Evolutionary conservation across 1,140 invertebrate species (phyloP), one percentile per base, ranked within the genome.

Genomic region (Zophobas morio): DNA sequence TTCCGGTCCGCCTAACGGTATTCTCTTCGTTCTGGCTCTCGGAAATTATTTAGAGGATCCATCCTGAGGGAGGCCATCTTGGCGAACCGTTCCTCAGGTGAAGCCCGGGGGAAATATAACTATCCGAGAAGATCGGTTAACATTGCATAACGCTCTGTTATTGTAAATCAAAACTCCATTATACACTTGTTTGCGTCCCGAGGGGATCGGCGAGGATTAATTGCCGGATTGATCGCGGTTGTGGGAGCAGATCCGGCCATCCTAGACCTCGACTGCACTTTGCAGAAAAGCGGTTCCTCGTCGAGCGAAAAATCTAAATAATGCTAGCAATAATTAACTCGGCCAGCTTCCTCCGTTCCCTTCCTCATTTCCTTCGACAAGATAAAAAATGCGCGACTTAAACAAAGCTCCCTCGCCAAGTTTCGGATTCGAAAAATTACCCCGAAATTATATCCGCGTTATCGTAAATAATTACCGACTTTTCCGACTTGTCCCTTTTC

Each of bases 91-190:
- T 66, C 42, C 60, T 66, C 60, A 66, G 60, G 60, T 66, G 20
- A 39, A 37, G 37, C 39, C 60, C 40, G 2, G 40, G 60, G 60
- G 60, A 66, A 66, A 66, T 63, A 63, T 63, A 63, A 63, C 57
- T 63, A 63, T 63, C 57, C 57, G 35, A 63, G 3, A 39, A 42
- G 60, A 46, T 66, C 60, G 60, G 60, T 66, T 66, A 66, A 66
- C 60, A 66, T 66, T 66, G 60, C 60, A 66, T 66, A 66, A 66
- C 60, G 60, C 39, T 66, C 60, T 46, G 39, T 66, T 66, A 66
- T 66, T 66, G 39, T 66, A 66, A 66, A 66, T 66, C 60, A 66
- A 66, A 66, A 46, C 60, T 40, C 60, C 39, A 66, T 66, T 66
- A 66, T 66, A 47, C 60, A 66, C 60, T 66, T 66, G 60, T 20